Percentiles rank a stretch among this genome's conserved stretches.
phyloP scores from a whole-genome alignment of 2,797 vertebrate genomes.

The Neomorphus geoffroyi region DNA sequence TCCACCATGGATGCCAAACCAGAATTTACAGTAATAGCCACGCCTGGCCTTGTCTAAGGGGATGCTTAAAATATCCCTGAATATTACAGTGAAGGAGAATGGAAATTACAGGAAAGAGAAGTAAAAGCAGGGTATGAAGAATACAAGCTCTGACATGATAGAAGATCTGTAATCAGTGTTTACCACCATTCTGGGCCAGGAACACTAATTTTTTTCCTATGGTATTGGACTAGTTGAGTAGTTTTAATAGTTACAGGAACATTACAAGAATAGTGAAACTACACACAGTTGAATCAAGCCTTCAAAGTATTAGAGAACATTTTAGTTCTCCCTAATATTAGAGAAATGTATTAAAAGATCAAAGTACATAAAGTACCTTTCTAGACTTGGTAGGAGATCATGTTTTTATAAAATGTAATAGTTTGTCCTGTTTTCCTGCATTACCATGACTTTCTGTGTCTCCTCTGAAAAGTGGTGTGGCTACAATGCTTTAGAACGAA shows the following conservation, averaged over 20 bases:
- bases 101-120: neutral
- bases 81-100: neutral
- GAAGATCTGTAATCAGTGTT: neutral
- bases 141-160: neutral
- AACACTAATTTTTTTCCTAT: neutral
- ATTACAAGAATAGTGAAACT: neutral
- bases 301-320: neutral
- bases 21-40: neutral
- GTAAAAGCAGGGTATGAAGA: neutral
- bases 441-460: neutral
- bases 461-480: neutral
- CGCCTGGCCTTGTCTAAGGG: neutral
- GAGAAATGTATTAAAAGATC: neutral
- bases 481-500: neutral
- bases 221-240: neutral
- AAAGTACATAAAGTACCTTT: neutral
- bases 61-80: neutral
- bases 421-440: neutral
- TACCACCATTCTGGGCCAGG: neutral
- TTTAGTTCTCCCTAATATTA: neutral
- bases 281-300: neutral
- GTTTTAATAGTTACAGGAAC: neutral
- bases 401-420: neutral
- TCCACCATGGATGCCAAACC: neutral
- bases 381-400: neutral